Percentiles rank a stretch among this genome's conserved stretches.
These are phyloP conservation scores for Myotis vivesi DNA, from an alignment of 2,797 vertebrate species.

Conservation along the genomic window DNA sequence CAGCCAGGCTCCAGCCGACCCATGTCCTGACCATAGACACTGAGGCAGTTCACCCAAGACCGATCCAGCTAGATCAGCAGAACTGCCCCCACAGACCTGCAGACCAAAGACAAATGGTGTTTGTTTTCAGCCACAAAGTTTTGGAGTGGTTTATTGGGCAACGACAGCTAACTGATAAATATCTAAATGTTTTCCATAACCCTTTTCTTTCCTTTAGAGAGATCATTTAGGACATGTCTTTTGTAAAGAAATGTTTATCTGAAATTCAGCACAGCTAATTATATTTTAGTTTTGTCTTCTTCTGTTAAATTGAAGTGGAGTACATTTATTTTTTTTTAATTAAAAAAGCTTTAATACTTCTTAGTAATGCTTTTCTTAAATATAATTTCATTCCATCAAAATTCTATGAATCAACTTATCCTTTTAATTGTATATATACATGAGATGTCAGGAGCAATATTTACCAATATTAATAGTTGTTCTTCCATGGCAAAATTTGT, in stretches of 20 bases:
- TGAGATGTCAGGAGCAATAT: neutral
- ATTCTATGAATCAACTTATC: neutral
- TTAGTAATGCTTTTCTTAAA: neutral
- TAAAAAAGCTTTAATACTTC: neutral
- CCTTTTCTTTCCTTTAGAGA: neutral
- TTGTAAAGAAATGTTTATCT: neutral
- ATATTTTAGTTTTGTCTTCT: slow-evolving; percentile 3
- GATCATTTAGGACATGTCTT: neutral
- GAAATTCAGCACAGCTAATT: neutral
- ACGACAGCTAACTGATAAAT: neutral
- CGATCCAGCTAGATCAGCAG: neutral
- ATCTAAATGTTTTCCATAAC: neutral
- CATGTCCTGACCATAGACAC: neutral
- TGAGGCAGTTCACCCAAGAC: neutral
- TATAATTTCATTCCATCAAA: neutral
- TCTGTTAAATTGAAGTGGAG: neutral
- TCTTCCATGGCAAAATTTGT: neutral
- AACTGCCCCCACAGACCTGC: neutral
- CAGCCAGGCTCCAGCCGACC: neutral
- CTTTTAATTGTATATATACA: neutral
- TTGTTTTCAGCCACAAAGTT: neutral
- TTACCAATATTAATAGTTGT: neutral
- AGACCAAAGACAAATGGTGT: neutral
- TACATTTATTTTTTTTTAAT: neutral
- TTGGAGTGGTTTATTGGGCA: neutral